Base-by-base conservation (phyloP, 2,888 invertebrate species). In the Steinernema hermaphroditum region DNA sequence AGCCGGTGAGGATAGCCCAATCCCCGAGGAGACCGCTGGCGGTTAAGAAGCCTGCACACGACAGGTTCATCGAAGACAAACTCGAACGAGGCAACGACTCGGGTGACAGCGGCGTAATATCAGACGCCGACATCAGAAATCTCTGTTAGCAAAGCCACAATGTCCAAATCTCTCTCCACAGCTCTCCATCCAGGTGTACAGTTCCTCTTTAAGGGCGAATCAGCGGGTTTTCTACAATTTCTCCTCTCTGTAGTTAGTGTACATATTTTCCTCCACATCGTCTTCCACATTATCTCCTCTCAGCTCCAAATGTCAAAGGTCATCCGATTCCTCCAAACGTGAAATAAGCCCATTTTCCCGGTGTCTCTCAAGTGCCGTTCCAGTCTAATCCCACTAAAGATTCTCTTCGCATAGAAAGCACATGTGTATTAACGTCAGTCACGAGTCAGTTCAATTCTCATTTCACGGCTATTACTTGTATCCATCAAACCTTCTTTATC, bases 41-140 rank as follows among this genome's bases (percentile, higher is more conserved):
- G 16, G 27, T 8, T 29, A 16, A 27, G 34, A 62, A 62, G 34
- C 62, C 62, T 12, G 50, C 24, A 24, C 19, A 32, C 62, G 29
- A 32, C 62, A 24, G 32, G 29, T 62, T 16, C 32, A 62, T 62
- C 62, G 62, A 62, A 29, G 62, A 62, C 32, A 62, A 62, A 32
- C 62, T 62, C 32, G 62, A 62, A 62, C 29, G 62, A 8, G 32
- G 62, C 29, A 62, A 62, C 62, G 62, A 62, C 62, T 62, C 62
- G 29, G 62, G 62, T 29, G 62, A 62, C 32, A 62, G 62, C 34
- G 62, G 62, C 29, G 62, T 62, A 32, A 62, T 62, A 62, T 62
- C 62, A 34, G 62, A 62, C 62, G 62, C 62, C 14, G 62, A 62
- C 27, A 62, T 62, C 32, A 62, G 62, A 32, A 62, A 8, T 62